Conservation (phyloP, 2,113 vertebrate species). For the Sminthopsis crassicaudata region DNA sequence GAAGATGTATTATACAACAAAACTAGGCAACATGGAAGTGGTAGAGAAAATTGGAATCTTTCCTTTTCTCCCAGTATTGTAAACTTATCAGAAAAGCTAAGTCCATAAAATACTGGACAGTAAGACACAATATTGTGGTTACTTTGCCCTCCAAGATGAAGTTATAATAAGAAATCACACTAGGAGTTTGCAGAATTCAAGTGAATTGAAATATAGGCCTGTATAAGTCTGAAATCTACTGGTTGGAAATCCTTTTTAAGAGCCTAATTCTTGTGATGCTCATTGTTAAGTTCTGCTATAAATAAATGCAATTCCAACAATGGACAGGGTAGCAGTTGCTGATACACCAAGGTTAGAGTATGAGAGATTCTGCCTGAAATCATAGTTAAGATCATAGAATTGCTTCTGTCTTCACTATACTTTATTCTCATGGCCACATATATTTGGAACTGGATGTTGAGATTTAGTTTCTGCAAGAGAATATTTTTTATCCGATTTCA, state of each 20-base stretch:
- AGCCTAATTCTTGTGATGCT: constrained; percentile 28
- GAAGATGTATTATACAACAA: constrained; percentile 4
- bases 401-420: constrained; percentile 9
- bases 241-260: constrained; percentile 15
- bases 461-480: neutral
- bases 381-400: constrained; percentile 12
- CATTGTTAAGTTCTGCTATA: constrained; percentile 36
- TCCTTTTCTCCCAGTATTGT: neutral
- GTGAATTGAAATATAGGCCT: constrained; percentile 51
- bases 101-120: constrained; percentile 29
- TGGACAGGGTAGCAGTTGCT: neutral
- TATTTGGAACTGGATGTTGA: constrained; percentile 26
- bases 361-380: constrained; percentile 1
- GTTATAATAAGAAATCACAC: constrained; percentile 41
- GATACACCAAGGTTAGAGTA: neutral
- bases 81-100: neutral
- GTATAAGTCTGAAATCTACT: constrained; percentile 60
- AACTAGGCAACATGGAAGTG: neutral
- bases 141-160: constrained; percentile 21
- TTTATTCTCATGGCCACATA: constrained; percentile 43
- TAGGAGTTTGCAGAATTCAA: constrained; percentile 46
- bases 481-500: neutral
- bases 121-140: constrained; percentile 27
- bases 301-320: constrained; percentile 39
- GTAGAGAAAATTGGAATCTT: neutral